Percentiles rank a stretch among this genome's conserved stretches.
Evolutionary conservation across 2,113 vertebrate species (phyloP).

Genomic region (Dermatemys mawii): DNA sequence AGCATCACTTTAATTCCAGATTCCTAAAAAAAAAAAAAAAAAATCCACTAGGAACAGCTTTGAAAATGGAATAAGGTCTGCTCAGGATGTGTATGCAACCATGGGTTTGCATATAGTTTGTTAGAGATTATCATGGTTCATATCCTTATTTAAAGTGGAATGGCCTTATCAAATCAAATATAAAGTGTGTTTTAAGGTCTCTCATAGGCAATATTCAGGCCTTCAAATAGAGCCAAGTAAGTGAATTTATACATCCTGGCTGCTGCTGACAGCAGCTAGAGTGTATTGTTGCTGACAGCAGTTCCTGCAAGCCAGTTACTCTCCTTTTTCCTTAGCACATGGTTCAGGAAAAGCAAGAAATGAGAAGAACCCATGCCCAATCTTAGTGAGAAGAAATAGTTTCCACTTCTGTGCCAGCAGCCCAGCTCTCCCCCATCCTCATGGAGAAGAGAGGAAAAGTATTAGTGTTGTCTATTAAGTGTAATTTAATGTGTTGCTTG

Average conservation of each 20-base stretch:
- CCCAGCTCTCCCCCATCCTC: background rate
- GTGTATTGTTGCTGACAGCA: slow-evolving; percentile 61
- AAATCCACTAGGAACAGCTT: background rate
- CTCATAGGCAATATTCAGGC: background rate
- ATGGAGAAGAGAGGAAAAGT: background rate
- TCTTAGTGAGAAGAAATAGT: background rate
- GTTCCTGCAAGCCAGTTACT: slow-evolving; percentile 21
- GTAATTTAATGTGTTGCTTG: background rate
- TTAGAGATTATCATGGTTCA: background rate
- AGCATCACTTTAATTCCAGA: background rate
- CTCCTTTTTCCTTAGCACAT: slow-evolving; percentile 13
- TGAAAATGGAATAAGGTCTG: background rate
- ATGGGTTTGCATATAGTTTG: background rate
- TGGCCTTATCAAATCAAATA: background rate
- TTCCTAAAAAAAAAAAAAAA: background rate
- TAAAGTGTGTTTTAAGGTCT: background rate
- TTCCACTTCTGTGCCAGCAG: background rate
- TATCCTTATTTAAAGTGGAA: background rate
- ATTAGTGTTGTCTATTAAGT: background rate
- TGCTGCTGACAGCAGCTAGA: slow-evolving; percentile 41
- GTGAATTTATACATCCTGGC: slow-evolving; percentile 13
- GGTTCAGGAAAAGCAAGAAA: background rate
- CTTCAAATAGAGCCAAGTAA: background rate
- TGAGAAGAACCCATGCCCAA: background rate
- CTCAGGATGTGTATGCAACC: background rate